A percentile compares a stretch with the other conserved stretches of the same genome.
Evolutionary conservation across 2,888 invertebrate species (phyloP).

Genomic region (Leptopterna dolabrata): DNA sequence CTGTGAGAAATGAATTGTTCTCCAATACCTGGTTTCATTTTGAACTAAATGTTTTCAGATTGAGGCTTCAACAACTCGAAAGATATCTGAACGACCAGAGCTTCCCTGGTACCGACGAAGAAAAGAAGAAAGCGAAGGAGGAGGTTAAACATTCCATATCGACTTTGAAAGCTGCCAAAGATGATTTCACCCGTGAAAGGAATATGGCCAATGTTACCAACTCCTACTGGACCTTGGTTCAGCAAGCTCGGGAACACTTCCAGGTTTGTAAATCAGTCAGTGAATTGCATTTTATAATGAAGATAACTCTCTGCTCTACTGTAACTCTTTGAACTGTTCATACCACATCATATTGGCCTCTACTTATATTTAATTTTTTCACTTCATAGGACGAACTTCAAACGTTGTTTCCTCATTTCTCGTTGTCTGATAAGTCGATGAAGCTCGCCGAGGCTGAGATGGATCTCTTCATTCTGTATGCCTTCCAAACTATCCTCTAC

Average conservation of each 20-base stretch:
- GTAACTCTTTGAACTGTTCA: too few species aligned
- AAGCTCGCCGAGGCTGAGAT: constrained; percentile 75
- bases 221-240: constrained; percentile 85
- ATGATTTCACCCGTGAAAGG: constrained; percentile 71
- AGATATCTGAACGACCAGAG: constrained; percentile 67
- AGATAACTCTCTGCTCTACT: too few species aligned
- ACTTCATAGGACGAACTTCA: constrained; percentile 72
- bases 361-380: background rate
- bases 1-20: too few species aligned
- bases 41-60: background rate
- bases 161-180: constrained; percentile 71
- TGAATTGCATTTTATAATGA: too few species aligned
- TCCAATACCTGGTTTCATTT: too few species aligned
- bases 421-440: constrained; percentile 75
- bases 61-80: constrained; percentile 65
- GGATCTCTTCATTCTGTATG: constrained; percentile 82
- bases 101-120: constrained; percentile 67
- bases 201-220: constrained; percentile 76
- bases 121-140: constrained; percentile 66
- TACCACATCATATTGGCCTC: background rate
- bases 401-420: constrained; percentile 79
- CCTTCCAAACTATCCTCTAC: constrained; percentile 80
- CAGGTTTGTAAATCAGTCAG: constrained; percentile 63
- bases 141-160: constrained; percentile 72
- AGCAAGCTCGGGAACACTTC: constrained; percentile 69